These are phyloP conservation scores for Mormoops blainvillei DNA, from an alignment of 2,113 vertebrate species.

Conservation along the genomic window DNA sequence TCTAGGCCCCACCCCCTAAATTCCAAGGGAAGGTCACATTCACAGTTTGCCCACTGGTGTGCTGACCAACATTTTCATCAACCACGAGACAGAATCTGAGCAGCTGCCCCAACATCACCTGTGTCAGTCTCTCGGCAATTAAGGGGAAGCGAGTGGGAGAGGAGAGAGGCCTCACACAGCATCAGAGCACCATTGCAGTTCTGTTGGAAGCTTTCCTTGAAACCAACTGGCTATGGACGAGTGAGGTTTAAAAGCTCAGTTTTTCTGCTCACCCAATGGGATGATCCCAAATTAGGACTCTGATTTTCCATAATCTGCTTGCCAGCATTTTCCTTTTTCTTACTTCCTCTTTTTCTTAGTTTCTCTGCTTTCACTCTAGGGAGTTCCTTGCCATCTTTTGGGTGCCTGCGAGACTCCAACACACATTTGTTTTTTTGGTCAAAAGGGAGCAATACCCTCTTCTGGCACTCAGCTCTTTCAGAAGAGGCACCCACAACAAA, in stretches of 20 bases:
- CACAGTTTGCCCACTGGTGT: background rate
- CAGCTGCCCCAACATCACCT: background rate
- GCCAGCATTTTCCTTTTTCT: background rate
- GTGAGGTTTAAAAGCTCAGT: background rate
- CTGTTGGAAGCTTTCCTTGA: background rate
- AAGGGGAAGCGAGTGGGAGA: background rate
- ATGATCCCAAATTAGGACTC: background rate
- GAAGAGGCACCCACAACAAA: background rate
- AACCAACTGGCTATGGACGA: background rate
- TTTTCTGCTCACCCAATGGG: background rate
- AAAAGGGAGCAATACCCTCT: background rate
- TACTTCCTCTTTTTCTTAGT: background rate
- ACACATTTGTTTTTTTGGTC: background rate
- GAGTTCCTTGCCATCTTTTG: background rate
- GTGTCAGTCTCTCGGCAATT: background rate
- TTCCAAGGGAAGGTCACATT: conserved; percentile 25
- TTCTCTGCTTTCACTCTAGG: background rate
- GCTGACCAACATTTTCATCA: background rate
- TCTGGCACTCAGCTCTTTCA: background rate
- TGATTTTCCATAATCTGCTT: background rate
- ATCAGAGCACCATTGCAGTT: background rate
- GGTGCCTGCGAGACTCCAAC: background rate
- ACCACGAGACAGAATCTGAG: background rate
- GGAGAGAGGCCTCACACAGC: fast-evolving
- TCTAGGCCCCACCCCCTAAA: background rate